Evolutionary conservation across 2,888 invertebrate genomes (phyloP).

Genomic region (Cryptocephalus primarius): DNA sequence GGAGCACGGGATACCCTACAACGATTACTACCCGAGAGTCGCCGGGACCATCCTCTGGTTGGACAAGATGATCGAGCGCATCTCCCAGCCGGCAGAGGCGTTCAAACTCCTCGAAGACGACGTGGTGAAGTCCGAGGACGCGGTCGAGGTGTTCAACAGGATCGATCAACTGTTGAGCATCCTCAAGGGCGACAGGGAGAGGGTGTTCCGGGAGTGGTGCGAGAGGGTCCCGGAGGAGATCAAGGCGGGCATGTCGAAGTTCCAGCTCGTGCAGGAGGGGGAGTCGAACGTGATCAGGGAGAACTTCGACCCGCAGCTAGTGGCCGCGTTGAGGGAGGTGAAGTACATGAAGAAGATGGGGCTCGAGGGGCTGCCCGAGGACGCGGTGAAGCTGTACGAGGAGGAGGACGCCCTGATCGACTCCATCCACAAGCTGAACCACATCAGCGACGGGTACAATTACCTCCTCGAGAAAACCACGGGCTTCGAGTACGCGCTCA

Average conservation of each 20-base stretch:
- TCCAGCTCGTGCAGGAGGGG: slow-evolving; percentile 44
- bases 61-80: slow-evolving; percentile 50
- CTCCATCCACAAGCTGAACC: slow-evolving; percentile 33
- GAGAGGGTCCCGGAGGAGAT: slow-evolving; percentile 53
- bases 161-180: slow-evolving; percentile 55
- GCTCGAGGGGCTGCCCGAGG: slow-evolving; percentile 48
- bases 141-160: slow-evolving; percentile 44
- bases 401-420: slow-evolving; percentile 56
- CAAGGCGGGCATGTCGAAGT: slow-evolving; percentile 48
- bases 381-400: slow-evolving; percentile 52
- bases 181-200: slow-evolving; percentile 50
- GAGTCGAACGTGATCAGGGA: slow-evolving; percentile 40
- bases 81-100: slow-evolving; percentile 48
- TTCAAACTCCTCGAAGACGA: slow-evolving; percentile 55
- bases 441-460: slow-evolving; percentile 77
- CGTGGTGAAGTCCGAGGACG: slow-evolving; percentile 47
- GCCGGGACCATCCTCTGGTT: slow-evolving; percentile 62
- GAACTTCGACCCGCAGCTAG: slow-evolving; percentile 61
- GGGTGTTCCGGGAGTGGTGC: slow-evolving; percentile 61
- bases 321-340: slow-evolving; percentile 67
- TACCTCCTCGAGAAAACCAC: slow-evolving; percentile 62
- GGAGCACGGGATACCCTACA: slow-evolving; percentile 43
- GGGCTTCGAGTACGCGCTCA: slow-evolving; percentile 65
- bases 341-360: slow-evolving; percentile 50
- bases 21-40: slow-evolving; percentile 63